Base-by-base conservation (phyloP, 2,113 vertebrate species). In the Saimiri boliviensis region DNA sequence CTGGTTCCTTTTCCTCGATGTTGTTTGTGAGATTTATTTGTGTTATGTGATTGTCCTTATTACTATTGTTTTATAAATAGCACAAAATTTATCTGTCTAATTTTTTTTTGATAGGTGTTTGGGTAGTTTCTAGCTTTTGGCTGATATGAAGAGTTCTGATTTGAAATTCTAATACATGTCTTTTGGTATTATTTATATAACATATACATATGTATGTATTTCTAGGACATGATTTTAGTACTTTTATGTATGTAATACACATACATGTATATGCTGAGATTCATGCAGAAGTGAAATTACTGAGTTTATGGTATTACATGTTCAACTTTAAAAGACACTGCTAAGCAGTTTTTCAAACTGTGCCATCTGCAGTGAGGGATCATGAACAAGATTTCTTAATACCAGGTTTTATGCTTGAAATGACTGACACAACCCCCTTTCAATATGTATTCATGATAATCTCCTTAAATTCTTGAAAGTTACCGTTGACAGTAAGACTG, bases 11-110 rank as follows among this genome's bases (percentile, higher is more conserved):
- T 54, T 25, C 90, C 9, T 79, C 30, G 71, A 16, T 8, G 13
- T 79, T 71, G 21, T 81, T 40, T 21, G 23, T 81, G 80, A 88
- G 27, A 68, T 70, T 76, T 54, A 76, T 76, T 82, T 58, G 25
- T 77, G n/a, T 35, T 70, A 63, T 56, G 45, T 90, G 32, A 86
- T 73, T 85, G 5, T 85, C 71, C 14, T 95, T 95, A 52, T 73
- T 73, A 85, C 35, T 30, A 83, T 87, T 91, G 16, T 91, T 94
- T 94, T 83, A 9, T 77, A 94, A 94, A 42, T 70, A 70, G 68
- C 68, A 94, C 11, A 68, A 49, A 68, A 20, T 85, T 56, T 84
- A 92, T 35, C 82, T 91, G 27, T 56, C 87, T 19, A 68, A 21
- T 87, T 94, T 91, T 81, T 86, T 63, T 7, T 90, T 37, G 47